A percentile compares a stretch with the other conserved stretches of the same genome.
phyloP scores from a whole-genome alignment of 2,113 vertebrate species.

The Diadophis punctatus region DNA sequence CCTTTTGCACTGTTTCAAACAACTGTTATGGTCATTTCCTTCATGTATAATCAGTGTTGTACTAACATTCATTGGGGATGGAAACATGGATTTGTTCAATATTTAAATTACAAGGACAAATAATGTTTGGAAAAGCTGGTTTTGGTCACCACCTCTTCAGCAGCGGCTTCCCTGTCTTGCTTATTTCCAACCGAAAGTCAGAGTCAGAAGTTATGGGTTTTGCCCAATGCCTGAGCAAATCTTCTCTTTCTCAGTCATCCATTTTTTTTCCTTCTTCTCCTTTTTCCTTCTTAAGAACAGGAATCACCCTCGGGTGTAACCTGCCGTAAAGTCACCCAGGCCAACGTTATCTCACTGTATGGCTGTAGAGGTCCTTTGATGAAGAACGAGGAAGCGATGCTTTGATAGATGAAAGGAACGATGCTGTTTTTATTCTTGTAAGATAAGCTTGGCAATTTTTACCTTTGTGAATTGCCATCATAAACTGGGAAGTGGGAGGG shows the following conservation, averaged over 20 bases:
- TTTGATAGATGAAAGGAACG: constrained; percentile 47
- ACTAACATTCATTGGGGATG: not conserved
- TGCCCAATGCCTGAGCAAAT: constrained; percentile 19
- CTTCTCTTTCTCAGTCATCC: constrained; percentile 10
- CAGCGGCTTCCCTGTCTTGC: not conserved
- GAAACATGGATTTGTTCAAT: not conserved
- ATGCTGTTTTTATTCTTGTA: constrained; percentile 81
- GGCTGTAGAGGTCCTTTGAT: constrained; percentile 62
- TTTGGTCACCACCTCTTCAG: rapidly evolving
- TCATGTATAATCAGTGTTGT: not conserved
- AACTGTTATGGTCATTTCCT: not conserved
- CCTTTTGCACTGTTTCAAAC: not conserved
- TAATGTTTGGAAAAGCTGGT: not conserved
- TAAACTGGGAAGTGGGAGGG: constrained; percentile 48
- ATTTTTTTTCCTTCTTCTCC: not conserved
- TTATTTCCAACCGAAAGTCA: constrained; percentile 12
- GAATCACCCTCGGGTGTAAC: not conserved
- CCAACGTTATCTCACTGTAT: constrained; percentile 52
- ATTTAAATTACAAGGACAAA: not conserved
- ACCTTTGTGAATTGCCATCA: constrained; percentile 54
- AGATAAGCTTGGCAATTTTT: constrained; percentile 70
- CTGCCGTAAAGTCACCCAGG: constrained; percentile 6
- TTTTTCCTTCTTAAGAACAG: constrained; percentile 12
- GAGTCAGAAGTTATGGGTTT: constrained; percentile 23
- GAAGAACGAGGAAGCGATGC: constrained; percentile 47